These are phyloP conservation scores for Paradoxurus hermaphroditus DNA, from an alignment of 2,113 vertebrate genomes.

Conservation along the genomic window DNA sequence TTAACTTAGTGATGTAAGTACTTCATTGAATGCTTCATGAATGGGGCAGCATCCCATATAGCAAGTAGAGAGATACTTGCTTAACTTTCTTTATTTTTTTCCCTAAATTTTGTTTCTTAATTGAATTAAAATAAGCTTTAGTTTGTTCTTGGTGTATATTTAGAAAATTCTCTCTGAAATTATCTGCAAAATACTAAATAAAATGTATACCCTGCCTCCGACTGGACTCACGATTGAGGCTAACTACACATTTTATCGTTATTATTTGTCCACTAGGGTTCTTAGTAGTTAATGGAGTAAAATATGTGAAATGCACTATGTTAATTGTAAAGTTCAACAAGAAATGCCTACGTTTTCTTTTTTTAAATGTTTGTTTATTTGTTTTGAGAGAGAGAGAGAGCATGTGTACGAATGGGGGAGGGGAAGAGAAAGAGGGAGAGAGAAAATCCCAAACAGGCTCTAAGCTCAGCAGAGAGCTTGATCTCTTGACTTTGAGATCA, in stretches of 20 bases:
- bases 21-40: neutral
- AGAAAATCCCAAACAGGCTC: too few relatives aligned
- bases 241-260: neutral
- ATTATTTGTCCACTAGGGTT: neutral
- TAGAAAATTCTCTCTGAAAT: neutral
- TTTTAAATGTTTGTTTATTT: too few relatives aligned
- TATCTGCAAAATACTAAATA: neutral
- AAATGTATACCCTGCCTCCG: neutral
- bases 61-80: neutral
- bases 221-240: neutral
- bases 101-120: neutral
- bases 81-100: neutral
- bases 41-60: neutral
- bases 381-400: too few relatives aligned
- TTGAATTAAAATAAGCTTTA: neutral
- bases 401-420: too few relatives aligned
- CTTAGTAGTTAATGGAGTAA: neutral
- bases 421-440: too few relatives aligned
- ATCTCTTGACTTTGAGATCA: too few relatives aligned
- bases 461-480: too few relatives aligned
- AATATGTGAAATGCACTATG: neutral
- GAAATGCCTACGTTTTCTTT: neutral
- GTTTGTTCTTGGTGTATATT: neutral
- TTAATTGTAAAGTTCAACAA: neutral
- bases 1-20: neutral